Evolutionary conservation across 2,113 vertebrate genomes (phyloP), one percentile per base, ranked within the genome.

Genomic region (Tiliqua scincoides): DNA sequence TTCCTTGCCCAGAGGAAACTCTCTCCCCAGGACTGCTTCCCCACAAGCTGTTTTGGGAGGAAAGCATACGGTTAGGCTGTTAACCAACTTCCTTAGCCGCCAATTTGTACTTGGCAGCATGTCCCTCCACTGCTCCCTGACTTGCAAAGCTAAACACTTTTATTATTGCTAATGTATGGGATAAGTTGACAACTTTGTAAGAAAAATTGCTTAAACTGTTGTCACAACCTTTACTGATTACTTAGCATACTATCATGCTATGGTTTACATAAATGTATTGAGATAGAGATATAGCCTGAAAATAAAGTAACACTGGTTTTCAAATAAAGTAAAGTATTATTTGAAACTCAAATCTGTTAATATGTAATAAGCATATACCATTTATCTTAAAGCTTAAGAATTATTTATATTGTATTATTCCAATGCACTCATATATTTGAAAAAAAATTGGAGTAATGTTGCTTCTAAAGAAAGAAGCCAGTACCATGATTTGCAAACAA

Each of bases 161-260:
- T 80, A 30, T 65, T 48, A 37, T 32, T 35, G 43, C 25, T 65
- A 65, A 73, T 30, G 12, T 43, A 85, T 2, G 25, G 87, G 85
- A 87, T 93, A 91, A 88, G 54, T 12, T 35, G 71, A 84, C 37
- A 35, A 17, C 70, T 88, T 91, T 92, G 2, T 2, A 93, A 84
- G 91, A 90, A 87, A 86, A 91, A 81, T 89, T 52, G 48, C 78
- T 92, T 78, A 78, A 54, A 62, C 82, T 92, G 91, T 68, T 11
- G 1, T 65, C 91, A 88, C 32, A 25, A 83, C 85, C 92, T 90
- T 85, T 79, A 75, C 17, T 6, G 75, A 90, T 91, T 91, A 88
- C 35, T 43, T 54, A 84, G n/a, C 7, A 15, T 57, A 65, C 21
- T 77, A 12, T 23, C n/a, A 76, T 89, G 84, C 17, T 25, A 52